Base-by-base conservation (phyloP, 1,140 invertebrate genomes). In the Trichoplusia ni region DNA sequence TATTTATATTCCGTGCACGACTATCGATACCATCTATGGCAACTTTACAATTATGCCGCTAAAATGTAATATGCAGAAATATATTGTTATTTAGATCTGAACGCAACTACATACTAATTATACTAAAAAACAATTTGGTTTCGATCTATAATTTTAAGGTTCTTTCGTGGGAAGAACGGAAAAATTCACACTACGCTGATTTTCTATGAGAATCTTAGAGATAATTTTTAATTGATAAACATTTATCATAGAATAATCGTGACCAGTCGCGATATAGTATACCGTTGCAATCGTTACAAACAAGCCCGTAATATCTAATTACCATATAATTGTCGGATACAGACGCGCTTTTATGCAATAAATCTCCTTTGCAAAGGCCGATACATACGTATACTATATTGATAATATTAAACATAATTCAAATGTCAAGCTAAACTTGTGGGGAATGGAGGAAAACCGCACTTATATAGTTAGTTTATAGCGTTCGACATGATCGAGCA, bases 291-390 rank as follows among this genome's bases (percentile, higher is more conserved):
- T 31, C 42, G 42, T 29, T 62, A 54, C 35, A 53, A 42, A 61
- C 33, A 13, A 33, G 23, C 31, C 37, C 35, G 60, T 54, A 46
- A 61, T 59, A 62, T 60, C 64, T 70, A 61, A 81, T 82, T 84
- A 77, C 66, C 75, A 84, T 84, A 81, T 84, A 81, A 84, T 84
- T 79, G 81, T 81, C 69, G 73, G 73, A 66, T 77, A 69, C 73
- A 65, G 67, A 68, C 66, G 62, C 77, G 66, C 65, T 72, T 70
- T 68, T 60, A 40, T 65, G 71, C 64, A 13, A 66, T 84, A 84
- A 84, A 84, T 84, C 81, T 74, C 69, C 42, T 40, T 61, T 64
- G 73, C 71, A 71, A 74, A 73, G 69, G 63, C 51, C 33, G 54
- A 21, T 31, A 38, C 54, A 37, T 42, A 60, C 27, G 35, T 35